Percentiles rank a stretch among this genome's conserved stretches.
Evolutionary conservation across 2,797 vertebrate genomes (phyloP).

Genomic region (Mus minutoides): DNA sequence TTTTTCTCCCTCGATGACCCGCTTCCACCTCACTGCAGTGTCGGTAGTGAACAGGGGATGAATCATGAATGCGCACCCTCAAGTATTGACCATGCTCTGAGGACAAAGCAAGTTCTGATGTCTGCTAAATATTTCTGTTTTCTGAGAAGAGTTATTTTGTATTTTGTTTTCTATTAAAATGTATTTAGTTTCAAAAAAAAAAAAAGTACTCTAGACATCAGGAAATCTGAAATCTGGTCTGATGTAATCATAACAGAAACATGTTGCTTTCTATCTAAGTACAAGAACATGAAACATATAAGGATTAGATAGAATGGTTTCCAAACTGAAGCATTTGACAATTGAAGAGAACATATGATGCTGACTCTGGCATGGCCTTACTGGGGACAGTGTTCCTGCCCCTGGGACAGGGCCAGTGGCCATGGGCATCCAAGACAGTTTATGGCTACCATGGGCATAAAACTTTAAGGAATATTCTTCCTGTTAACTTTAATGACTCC

Average conservation of each 20-base stretch:
- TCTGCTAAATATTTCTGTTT: no score
- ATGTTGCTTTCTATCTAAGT: neutral
- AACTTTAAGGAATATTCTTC: neutral
- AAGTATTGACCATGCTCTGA: constrained; percentile 78
- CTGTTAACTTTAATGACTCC: neutral
- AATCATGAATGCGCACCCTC: constrained; percentile 80
- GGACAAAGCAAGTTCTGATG: constrained; percentile 83
- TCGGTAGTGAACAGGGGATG: constrained; percentile 73
- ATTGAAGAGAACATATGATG: neutral
- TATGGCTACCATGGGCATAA: neutral
- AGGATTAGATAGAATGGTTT: neutral
- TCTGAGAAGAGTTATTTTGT: no score
- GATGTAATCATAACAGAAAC: neutral
- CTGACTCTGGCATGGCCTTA: neutral
- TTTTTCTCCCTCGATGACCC: constrained; percentile 54
- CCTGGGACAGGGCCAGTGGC: neutral
- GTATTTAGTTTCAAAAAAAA: constrained; percentile 85
- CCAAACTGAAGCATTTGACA: neutral
- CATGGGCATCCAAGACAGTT: neutral
- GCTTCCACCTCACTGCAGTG: constrained; percentile 73
- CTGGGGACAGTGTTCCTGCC: neutral
- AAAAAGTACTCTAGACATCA: neutral
- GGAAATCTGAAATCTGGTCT: neutral
- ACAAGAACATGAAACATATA: neutral
- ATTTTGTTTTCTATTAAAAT: no score